These are phyloP conservation scores for Branchinecta lindahli DNA, from an alignment of 1,140 invertebrate species.

Conservation along the genomic window DNA sequence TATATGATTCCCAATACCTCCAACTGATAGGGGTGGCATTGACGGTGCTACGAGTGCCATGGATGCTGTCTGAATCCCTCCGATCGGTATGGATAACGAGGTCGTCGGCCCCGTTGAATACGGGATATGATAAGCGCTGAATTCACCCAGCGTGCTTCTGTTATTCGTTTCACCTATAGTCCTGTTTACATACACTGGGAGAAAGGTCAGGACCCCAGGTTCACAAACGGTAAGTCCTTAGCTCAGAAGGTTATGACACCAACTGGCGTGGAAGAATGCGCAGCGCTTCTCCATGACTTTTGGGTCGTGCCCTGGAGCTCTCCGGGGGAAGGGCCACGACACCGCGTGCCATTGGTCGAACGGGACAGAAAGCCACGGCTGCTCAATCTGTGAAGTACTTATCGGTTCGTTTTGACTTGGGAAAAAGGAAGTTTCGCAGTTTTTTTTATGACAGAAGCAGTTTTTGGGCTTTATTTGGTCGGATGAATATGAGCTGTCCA, in stretches of 20 bases:
- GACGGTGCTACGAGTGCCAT: background rate
- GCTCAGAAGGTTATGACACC: constrained; percentile 5
- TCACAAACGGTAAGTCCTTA: background rate
- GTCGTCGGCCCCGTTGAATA: background rate
- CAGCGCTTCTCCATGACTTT: background rate
- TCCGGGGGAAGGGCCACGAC: constrained; percentile 4
- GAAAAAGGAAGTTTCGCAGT: too few relatives aligned
- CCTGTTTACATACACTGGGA: background rate
- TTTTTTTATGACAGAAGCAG: too few relatives aligned
- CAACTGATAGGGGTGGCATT: background rate
- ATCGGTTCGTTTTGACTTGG: too few relatives aligned
- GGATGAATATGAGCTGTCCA: too few relatives aligned
- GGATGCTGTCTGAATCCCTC: background rate
- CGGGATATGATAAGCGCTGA: background rate
- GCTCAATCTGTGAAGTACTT: background rate
- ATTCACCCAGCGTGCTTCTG: constrained; percentile 1
- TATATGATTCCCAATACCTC: background rate
- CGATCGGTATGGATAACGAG: background rate
- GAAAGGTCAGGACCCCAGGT: background rate
- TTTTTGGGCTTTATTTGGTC: too few relatives aligned
- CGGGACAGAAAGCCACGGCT: background rate
- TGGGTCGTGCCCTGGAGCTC: constrained; percentile 4
- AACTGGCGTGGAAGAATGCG: constrained; percentile 1
- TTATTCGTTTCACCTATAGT: background rate
- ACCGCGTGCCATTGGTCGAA: background rate